These are phyloP conservation scores for Molossus molossus DNA, from an alignment of 2,797 vertebrate genomes.

Conservation along the genomic window DNA sequence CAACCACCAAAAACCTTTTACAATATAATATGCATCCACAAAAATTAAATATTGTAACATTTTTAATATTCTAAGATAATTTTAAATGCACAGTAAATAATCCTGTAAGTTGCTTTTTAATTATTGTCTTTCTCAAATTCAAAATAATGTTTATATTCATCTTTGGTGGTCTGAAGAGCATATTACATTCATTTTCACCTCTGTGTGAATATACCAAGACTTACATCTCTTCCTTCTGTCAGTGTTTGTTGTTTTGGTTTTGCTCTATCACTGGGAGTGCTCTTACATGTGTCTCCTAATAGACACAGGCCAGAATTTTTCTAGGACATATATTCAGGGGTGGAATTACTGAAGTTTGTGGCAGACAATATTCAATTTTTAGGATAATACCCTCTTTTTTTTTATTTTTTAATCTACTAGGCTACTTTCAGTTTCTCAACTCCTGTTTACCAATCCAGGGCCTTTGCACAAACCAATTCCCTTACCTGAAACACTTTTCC, in stretches of 20 bases:
- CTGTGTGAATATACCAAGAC: background rate
- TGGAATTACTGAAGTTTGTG: background rate
- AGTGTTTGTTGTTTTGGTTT: conserved; percentile 16
- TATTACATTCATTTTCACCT: conserved; percentile 9
- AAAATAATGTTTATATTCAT: conserved; percentile 1
- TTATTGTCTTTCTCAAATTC: background rate
- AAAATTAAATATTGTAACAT: background rate
- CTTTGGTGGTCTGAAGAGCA: background rate
- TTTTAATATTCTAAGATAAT: background rate
- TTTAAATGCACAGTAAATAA: conserved; percentile 42
- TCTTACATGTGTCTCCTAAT: background rate
- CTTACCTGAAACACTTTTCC: background rate
- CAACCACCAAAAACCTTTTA: background rate
- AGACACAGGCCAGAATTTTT: conserved; percentile 1
- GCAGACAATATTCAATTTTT: background rate
- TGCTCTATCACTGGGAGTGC: background rate
- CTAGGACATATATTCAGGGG: background rate
- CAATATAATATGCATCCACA: background rate
- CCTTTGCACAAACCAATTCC: background rate
- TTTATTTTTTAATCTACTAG: background rate
- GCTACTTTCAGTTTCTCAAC: background rate
- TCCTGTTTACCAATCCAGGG: background rate
- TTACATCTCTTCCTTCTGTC: background rate
- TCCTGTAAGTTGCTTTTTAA: background rate
- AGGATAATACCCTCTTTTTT: conserved; percentile 34